These are phyloP conservation scores for Gryllus longicercus DNA, from an alignment of 2,888 invertebrate species.

Conservation along the genomic window DNA sequence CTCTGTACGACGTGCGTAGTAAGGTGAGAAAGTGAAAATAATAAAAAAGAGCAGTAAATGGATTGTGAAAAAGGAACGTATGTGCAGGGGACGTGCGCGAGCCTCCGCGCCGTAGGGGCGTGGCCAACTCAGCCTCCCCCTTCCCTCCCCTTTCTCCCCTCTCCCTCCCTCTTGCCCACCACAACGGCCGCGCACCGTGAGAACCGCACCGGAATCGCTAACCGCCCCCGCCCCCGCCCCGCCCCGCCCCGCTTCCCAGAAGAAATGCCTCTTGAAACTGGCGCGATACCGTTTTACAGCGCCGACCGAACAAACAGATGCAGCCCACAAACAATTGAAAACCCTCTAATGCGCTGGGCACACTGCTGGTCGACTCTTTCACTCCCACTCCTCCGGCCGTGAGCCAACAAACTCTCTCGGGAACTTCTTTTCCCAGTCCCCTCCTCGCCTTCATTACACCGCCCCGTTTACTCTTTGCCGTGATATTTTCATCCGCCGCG, in stretches of 20 bases:
- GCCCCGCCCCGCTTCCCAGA: neutral
- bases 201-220: neutral
- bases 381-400: neutral
- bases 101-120: too few species aligned
- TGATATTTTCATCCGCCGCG: too few species aligned
- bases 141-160: too few species aligned
- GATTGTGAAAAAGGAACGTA: too few species aligned
- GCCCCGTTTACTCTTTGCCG: too few species aligned
- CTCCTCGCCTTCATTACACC: neutral
- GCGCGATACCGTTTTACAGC: neutral
- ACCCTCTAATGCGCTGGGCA: neutral
- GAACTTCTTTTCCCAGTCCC: neutral
- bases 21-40: too few species aligned
- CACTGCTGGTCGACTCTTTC: neutral
- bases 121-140: too few species aligned
- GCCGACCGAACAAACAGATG: neutral
- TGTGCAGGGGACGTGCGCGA: too few species aligned
- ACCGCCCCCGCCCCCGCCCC: neutral
- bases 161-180: too few species aligned
- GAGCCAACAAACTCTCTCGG: neutral
- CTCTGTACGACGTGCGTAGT: too few species aligned
- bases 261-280: constrained; percentile 7
- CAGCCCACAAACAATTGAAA: neutral
- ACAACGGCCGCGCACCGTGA: neutral
- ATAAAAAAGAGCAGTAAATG: too few species aligned